A percentile compares a stretch with the other conserved stretches of the same genome.
Evolutionary conservation across 2,113 vertebrate species (phyloP).

Genomic region (Uria aalge): DNA sequence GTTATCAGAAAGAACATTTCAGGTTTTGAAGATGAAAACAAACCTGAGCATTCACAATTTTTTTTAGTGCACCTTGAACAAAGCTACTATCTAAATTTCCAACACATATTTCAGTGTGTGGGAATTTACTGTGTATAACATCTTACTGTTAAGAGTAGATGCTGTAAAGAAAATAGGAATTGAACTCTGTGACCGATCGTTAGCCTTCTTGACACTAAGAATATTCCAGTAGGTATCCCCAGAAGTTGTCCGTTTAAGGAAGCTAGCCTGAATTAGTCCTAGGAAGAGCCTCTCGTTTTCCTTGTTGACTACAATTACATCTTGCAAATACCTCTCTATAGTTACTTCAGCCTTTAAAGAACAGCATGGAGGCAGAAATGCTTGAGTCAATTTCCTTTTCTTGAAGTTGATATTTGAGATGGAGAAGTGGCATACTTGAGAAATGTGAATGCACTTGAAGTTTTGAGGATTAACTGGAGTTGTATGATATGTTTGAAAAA

Average conservation of each 20-base stretch:
- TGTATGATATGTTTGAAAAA: not conserved
- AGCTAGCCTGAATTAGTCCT: not conserved
- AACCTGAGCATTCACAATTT: not conserved
- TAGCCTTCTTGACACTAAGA: not conserved
- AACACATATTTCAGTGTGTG: not conserved
- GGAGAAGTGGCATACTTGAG: not conserved
- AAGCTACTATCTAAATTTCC: not conserved
- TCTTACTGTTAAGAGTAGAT: not conserved
- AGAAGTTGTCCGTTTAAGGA: not conserved
- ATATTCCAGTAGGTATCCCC: not conserved
- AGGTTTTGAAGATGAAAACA: conserved; percentile 69
- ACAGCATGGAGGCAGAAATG: not conserved
- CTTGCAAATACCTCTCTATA: not conserved
- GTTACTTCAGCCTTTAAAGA: not conserved
- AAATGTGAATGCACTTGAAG: not conserved
- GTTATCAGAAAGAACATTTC: conserved; percentile 58
- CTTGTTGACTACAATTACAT: not conserved
- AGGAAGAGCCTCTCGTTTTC: not conserved
- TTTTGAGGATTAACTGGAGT: not conserved
- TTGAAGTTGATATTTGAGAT: not conserved
- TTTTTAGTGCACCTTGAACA: not conserved
- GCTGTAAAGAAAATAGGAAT: not conserved
- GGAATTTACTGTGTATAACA: not conserved
- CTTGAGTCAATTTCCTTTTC: not conserved
- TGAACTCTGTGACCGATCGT: not conserved